Evolutionary conservation across 2,888 invertebrate species (phyloP), one percentile per base, ranked within the genome.

Genomic region (Heteromyza rotundicornis): DNA sequence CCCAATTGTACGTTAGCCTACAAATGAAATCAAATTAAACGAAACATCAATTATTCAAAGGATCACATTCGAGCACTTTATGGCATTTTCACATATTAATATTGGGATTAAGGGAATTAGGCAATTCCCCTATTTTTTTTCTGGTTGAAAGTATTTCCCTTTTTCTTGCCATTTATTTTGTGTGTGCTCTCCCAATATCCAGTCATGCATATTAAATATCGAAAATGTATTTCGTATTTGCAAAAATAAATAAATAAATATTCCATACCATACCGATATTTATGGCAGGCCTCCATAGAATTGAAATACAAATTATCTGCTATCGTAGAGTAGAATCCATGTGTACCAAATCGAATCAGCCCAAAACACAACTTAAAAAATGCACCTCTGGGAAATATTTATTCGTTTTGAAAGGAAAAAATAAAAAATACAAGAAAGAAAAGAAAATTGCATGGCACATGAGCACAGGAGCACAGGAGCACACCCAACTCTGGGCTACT

Each of bases 41-140:
- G 16, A 40, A 40, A 40, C 40, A 3, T 14, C n/a, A 14, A 7
- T 40, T 40, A 40, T 40, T 40, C 40, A 40, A n/a, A 7, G 40
- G 3, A 40, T 10, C 40, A 40, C 40, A n/a, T n/a, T 10, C 40
- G 14, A 7, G 5, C 40, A 40, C 5, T 40, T 40, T 40, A n/a
- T 40, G 40, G 40, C 40, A 14, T 40, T 40, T 40, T 40, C 27
- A 10, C 5, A 10, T 40, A 40, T 40, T 40, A 40, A 40, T 40
- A n/a, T n/a, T 40, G 40, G 40, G 40, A 40, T 40, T 40, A 40
- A 40, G 40, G 40, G 40, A 40, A 40, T 40, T 40, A 40, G 8
- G n/a, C 40, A 40, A 40, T 40, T 40, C 14, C 14, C 14, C 27
- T 7, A 27, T n/a, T n/a, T n/a, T n/a, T n/a, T n/a, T n/a, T n/a